These are phyloP conservation scores for Premnoplex brunnescens DNA, from an alignment of 2,797 vertebrate species.

Conservation along the genomic window DNA sequence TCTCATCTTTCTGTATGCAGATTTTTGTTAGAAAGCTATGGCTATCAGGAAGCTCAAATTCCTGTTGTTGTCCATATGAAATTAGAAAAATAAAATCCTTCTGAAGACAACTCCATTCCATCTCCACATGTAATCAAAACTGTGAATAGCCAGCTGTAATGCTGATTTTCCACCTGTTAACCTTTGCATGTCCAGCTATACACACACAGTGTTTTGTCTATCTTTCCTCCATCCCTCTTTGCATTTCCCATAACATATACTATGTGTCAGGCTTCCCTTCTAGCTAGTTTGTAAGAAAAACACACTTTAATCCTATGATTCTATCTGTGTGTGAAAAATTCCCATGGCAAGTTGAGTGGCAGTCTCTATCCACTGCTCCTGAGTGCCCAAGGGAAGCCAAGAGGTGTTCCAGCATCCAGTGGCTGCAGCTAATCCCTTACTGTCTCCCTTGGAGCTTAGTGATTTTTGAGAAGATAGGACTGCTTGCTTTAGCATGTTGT, in stretches of 20 bases:
- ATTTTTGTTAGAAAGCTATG: neutral
- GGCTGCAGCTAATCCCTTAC: neutral
- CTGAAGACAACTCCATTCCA: neutral
- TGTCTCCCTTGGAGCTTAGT: neutral
- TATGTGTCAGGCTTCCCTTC: neutral
- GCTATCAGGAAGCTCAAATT: neutral
- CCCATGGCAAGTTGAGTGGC: neutral
- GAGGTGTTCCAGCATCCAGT: accelerated
- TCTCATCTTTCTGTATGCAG: neutral
- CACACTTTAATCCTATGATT: neutral
- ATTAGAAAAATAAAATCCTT: neutral
- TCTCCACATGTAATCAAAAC: neutral
- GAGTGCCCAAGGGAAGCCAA: accelerated
- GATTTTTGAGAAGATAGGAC: neutral
- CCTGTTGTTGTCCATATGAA: neutral
- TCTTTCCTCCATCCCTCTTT: neutral
- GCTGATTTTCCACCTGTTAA: neutral
- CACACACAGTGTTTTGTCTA: neutral
- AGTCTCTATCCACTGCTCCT: neutral
- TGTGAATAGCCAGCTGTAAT: neutral
- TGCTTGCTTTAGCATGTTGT: neutral
- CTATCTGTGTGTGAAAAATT: neutral
- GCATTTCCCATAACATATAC: neutral
- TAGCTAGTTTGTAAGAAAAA: neutral
- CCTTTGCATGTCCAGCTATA: neutral